Percentiles rank a stretch among this genome's conserved stretches.
Conservation (phyloP, 2,888 invertebrate species). For the Acanthococcus lagerstroemiae region DNA sequence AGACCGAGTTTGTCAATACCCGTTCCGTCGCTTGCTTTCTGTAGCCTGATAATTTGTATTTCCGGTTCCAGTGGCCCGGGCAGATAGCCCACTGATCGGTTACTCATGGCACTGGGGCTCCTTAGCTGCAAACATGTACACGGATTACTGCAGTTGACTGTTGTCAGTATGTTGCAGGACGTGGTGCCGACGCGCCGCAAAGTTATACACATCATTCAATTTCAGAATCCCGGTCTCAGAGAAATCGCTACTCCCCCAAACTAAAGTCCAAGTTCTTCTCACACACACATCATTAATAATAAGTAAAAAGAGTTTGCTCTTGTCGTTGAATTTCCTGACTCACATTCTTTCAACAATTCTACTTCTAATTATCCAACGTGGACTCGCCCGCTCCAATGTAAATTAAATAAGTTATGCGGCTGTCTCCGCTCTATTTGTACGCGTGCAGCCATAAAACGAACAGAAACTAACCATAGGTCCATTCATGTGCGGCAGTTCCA, state of each 20-base stretch:
- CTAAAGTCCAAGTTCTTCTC: too few species aligned
- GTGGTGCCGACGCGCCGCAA: too few species aligned
- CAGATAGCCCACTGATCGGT: slow-evolving; percentile 47
- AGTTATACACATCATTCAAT: too few species aligned
- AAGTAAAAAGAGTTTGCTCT: not conserved
- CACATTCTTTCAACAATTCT: too few species aligned
- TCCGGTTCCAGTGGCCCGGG: slow-evolving; percentile 53
- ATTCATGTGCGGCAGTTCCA: slow-evolving; percentile 34
- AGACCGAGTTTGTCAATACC: too few species aligned
- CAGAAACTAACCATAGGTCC: slow-evolving; percentile 34
- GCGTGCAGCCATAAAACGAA: not conserved
- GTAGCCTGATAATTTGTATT: slow-evolving; percentile 73
- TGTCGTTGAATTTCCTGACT: too few species aligned
- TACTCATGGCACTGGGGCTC: slow-evolving; percentile 57
- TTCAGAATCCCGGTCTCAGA: not conserved
- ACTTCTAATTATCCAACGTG: too few species aligned
- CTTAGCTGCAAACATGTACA: slow-evolving; percentile 45
- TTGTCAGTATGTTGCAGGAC: too few species aligned
- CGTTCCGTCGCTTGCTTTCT: slow-evolving; percentile 93
- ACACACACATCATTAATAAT: not conserved
- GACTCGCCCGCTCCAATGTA: too few species aligned
- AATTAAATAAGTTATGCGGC: too few species aligned
- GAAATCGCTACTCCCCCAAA: not conserved
- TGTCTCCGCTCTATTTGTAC: too few species aligned
- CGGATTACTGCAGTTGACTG: too few species aligned